Evolutionary conservation across 2,113 vertebrate species (phyloP), one percentile per base, ranked within the genome.

Genomic region (Lepus americanus): DNA sequence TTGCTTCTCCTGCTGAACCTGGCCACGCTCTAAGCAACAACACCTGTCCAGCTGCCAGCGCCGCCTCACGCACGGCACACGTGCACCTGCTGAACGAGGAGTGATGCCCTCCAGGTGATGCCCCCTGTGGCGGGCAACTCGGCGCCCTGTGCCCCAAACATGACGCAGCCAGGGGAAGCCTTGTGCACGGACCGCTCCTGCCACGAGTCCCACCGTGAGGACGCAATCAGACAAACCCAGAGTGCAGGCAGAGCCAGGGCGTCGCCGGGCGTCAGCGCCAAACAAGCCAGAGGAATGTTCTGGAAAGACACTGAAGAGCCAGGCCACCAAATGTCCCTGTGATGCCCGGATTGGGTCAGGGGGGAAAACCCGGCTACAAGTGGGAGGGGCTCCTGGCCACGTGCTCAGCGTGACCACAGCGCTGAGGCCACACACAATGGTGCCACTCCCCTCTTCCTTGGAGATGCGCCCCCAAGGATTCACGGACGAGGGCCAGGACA

Each of bases 81-180:
- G 0, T 4, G 12, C 0, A 39, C 44, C 29, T 59, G 55, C 19
- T 14, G 55, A 59, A 14, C 55, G 12, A 17, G 55, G 55, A 55
- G 55, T 36, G 36, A 36, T 36, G 36, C 70, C 0, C 9, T 14
- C 9, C 0, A 13, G 23, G 44, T 44, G 44, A 44, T 44, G 44
- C 44, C 44, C 44, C 39, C 44, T 7, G 7, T 44, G 44, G 44
- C 44, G 29, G n/a, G 20, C 79, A 59, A 1, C 29, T 16, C 6
- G 6, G 5, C 9, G 4, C 1, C 36, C 0, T 0, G 6, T 5
- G 33, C 2, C 19, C 69, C 23, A 4, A 29, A 22, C 1, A 3
- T 0, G 31, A 44, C 1, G 2, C 11, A 59, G 1, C 16, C 1
- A 12, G 51, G 61, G 29, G 82, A 19, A 29, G 0, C 0, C 2